Evolutionary conservation across 2,113 vertebrate species (phyloP), one percentile per base, ranked within the genome.

Genomic region (Zosterops pallidus): DNA sequence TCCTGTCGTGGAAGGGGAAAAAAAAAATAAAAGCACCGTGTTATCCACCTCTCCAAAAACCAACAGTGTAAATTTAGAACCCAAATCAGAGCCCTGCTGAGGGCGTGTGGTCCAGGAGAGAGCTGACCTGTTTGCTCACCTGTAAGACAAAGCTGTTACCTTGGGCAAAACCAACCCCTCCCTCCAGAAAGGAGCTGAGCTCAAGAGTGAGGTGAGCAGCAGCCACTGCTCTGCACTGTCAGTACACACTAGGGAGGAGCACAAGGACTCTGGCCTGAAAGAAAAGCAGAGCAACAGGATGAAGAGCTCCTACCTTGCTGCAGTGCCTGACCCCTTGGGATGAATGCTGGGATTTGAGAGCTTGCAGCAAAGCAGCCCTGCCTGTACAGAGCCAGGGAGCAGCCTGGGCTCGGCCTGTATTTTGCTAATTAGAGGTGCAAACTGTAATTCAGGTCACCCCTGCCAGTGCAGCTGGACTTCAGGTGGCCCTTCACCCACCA

Each of bases 321-420:
- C 47, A 50, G 88, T 4, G 49, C 84, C 95, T 87, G 95, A 89
- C 84, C 84, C 83, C 76, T 88, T 33, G 70, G 82, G 84, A 72
- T 53, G 67, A 84, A 55, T 95, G 95, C 96, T 97, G 96, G 96
- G 95, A 96, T 92, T 44, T 76, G 94, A 95, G 71, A 71, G 90
- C 77, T 86, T 25, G 33, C 13, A 46, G 76, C n/a, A 70, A 53
- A 63, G 79, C 14, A 10, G 70, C 24, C 44, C 56, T 82, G 84
- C 50, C 74, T 33, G 62, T 15, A 3, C 1, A 1, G 59, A 50
- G 77, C 52, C 44, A 41, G 64, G 75, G 44, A 89, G 65, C 70
- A 62, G 44, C 9, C 39, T 14, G 53, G 81, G 74, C 69, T 86
- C 41, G 68, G 78, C 42, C 23, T 3, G 0, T 4, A 46, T 14